phyloP scores from a whole-genome alignment of 2,113 vertebrate genomes.

The Nematolebias whitei region DNA sequence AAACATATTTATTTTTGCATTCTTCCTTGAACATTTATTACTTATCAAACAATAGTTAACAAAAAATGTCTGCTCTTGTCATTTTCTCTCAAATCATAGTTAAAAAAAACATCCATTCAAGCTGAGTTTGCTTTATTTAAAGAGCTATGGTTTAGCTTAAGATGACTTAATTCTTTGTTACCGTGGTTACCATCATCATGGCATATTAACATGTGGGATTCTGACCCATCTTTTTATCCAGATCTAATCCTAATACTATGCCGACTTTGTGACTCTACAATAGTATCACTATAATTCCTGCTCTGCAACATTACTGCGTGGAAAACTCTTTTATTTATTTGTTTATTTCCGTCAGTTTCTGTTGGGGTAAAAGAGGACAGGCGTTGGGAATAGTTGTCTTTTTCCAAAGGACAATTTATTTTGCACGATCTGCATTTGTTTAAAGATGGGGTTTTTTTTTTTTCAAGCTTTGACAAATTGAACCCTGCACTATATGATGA shows the following conservation, averaged over 20 bases:
- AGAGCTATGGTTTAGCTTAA: not conserved
- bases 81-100: not conserved
- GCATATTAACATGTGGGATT: conserved; percentile 1
- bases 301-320: not conserved
- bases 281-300: not conserved
- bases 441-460: no score
- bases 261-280: not conserved
- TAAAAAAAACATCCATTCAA: not conserved
- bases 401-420: no score
- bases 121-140: not conserved
- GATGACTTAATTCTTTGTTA: not conserved
- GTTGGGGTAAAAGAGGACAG: not conserved
- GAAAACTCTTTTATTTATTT: not conserved
- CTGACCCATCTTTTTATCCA: conserved; percentile 4
- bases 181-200: not conserved
- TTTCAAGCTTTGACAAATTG: no score
- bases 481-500: no score
- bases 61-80: no score
- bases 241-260: conserved; percentile 2
- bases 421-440: no score
- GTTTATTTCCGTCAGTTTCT: not conserved
- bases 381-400: no score
- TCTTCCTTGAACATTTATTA: not conserved
- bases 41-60: not conserved
- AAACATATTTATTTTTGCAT: not conserved